Evolutionary conservation across 2,888 invertebrate genomes (phyloP), one percentile per base, ranked within the genome.

Genomic region (Liopterus haemorrhoidalis): DNA sequence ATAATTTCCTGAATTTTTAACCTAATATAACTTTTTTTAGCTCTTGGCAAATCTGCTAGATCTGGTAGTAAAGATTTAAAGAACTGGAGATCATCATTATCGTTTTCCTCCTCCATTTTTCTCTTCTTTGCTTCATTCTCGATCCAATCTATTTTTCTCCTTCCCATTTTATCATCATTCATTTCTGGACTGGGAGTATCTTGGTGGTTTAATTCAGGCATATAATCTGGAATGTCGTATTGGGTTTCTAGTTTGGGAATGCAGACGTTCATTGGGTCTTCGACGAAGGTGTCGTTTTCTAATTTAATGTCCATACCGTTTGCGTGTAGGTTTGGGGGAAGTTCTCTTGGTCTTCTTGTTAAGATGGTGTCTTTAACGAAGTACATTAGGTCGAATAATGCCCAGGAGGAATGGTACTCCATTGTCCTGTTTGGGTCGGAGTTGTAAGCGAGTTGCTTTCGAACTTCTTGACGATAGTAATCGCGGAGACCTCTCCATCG

Each of bases 1-100:
- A 46, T 46, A 8, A 46, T 30, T 41, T 46, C 46, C 31, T 46
- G 46, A 36, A 46, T 46, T 36, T 36, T 46, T 18, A 46, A 41
- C 5, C 46, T 12, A 18, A 46, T 46, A 24, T 31, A 46, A 9
- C 41, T 36, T 36, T 46, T 46, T 28, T 41, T 46, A 2, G 46
- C 46, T 36, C 46, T 20, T 11, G 46, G 41, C 15, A 46, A 46
- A 30, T 46, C 30, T 5, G 24, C 41, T 8, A 46, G 16, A 41
- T 46, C 46, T 15, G 46, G 46, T n/a, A 46, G 19, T 6, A 46
- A 21, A 2, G 46, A 46, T 31, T 41, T 41, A 18, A 46, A 46
- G 25, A 46, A 46, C 22, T 46, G 41, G 14, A 46, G 15, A 37
- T 46, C 46, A 18, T 41, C 46, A 28, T 41, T 41, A 22, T 41